Evolutionary conservation across 2,113 vertebrate genomes (phyloP).

Genomic region (Larimichthys crocea): DNA sequence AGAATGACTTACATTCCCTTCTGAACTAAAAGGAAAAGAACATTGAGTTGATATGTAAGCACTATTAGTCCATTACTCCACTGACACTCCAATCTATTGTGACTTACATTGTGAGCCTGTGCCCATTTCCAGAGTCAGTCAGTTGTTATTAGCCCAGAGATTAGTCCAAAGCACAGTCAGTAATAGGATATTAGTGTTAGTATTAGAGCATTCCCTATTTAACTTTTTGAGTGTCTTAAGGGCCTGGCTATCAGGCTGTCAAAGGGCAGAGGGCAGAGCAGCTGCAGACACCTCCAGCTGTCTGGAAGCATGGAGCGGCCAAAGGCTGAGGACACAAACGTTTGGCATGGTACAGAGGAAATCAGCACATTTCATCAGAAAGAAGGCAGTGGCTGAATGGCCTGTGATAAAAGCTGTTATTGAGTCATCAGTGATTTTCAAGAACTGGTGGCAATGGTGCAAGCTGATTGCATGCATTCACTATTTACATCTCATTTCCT

Average conservation of each 20-base stretch:
- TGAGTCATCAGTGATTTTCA: slow-evolving; percentile 71
- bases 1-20: slow-evolving; percentile 32
- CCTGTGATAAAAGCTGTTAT: slow-evolving; percentile 70
- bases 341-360: slow-evolving; percentile 57
- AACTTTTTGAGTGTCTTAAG: slow-evolving; percentile 34
- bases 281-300: slow-evolving; percentile 73
- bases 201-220: slow-evolving; percentile 41
- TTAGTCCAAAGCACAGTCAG: slow-evolving; percentile 44
- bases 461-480: slow-evolving; percentile 79
- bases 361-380: slow-evolving; percentile 75
- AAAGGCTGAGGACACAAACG: slow-evolving; percentile 55
- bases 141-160: slow-evolving; percentile 44
- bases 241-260: slow-evolving; percentile 34
- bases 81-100: slow-evolving; percentile 57
- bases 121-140: slow-evolving; percentile 50
- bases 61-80: slow-evolving; percentile 52
- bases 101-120: slow-evolving; percentile 28
- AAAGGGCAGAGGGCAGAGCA: slow-evolving; percentile 72
- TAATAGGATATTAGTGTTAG: slow-evolving; percentile 26
- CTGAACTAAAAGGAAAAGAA: slow-evolving; percentile 43
- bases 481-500: slow-evolving; percentile 75
- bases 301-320: slow-evolving; percentile 61
- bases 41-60: slow-evolving; percentile 42
- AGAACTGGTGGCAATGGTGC: slow-evolving; percentile 60
- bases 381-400: slow-evolving; percentile 73